Conservation (phyloP, 2,888 invertebrate genomes). For the Patella caerulea region DNA sequence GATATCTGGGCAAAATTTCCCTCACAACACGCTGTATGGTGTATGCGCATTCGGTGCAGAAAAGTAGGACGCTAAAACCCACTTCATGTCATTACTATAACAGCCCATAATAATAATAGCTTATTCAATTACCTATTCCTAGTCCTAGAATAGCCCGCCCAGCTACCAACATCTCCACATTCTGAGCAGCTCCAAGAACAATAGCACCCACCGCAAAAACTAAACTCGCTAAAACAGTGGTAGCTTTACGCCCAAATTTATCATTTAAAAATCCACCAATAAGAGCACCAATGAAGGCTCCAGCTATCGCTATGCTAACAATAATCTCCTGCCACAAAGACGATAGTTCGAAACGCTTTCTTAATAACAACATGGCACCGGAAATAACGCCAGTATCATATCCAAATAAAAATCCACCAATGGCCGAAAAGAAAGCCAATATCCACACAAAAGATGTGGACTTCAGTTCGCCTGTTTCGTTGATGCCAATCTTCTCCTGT, state of each 20-base stretch:
- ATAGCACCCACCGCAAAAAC: constrained; percentile 74
- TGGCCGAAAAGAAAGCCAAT: constrained; percentile 65
- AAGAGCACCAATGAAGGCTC: constrained; percentile 72
- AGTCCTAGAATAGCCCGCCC: constrained; percentile 73
- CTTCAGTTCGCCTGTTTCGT: neutral
- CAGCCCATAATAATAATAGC: too few relatives aligned
- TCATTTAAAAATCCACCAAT: constrained; percentile 73
- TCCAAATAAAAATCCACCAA: constrained; percentile 76
- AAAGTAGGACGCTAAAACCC: too few relatives aligned
- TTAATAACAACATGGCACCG: constrained; percentile 72
- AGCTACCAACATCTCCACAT: constrained; percentile 68
- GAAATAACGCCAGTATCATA: constrained; percentile 77
- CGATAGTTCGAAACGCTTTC: constrained; percentile 70
- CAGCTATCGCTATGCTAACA: constrained; percentile 73
- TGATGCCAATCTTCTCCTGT: too few relatives aligned
- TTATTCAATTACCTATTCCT: constrained; percentile 72
- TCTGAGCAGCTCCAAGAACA: constrained; percentile 71
- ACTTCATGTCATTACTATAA: too few relatives aligned
- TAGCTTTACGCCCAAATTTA: constrained; percentile 73
- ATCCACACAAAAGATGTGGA: constrained; percentile 49
- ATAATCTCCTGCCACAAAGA: constrained; percentile 73
- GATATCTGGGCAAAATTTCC: too few relatives aligned
- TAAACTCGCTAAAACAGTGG: constrained; percentile 73
- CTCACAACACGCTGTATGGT: too few relatives aligned
- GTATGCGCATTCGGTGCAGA: too few relatives aligned